A percentile compares a stretch with the other conserved stretches of the same genome.
Conservation (phyloP, 2,888 invertebrate genomes). For the Apamea monoglypha region DNA sequence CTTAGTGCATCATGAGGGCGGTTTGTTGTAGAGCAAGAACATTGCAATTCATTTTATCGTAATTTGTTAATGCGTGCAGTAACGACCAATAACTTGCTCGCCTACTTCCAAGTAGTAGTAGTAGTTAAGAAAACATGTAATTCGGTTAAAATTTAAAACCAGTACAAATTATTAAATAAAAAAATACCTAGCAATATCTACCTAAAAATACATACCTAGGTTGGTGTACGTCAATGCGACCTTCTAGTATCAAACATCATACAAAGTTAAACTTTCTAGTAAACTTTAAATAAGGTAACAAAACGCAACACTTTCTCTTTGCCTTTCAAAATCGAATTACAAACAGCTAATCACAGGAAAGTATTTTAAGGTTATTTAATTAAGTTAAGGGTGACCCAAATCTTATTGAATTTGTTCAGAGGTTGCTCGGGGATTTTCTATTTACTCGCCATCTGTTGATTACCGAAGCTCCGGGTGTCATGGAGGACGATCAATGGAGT, state of each 20-base stretch:
- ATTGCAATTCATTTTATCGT: background rate
- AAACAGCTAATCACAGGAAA: slow-evolving; percentile 48
- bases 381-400: slow-evolving; percentile 54
- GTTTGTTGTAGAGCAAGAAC: background rate
- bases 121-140: background rate
- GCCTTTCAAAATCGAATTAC: slow-evolving; percentile 33
- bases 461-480: slow-evolving; percentile 24
- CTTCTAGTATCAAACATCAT: background rate
- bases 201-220: background rate
- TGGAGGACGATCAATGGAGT: slow-evolving; percentile 22
- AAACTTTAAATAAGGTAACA: background rate
- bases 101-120: background rate
- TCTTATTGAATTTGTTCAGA: slow-evolving; percentile 60
- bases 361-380: slow-evolving; percentile 62
- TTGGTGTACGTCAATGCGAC: background rate
- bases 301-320: background rate
- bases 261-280: background rate
- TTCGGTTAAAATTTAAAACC: background rate
- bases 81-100: background rate
- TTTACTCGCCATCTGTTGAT: slow-evolving; percentile 38
- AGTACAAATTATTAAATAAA: background rate
- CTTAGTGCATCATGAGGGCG: background rate
- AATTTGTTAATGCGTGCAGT: background rate
- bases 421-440: slow-evolving; percentile 33
- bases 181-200: background rate